A percentile compares a stretch with the other conserved stretches of the same genome.
These are phyloP conservation scores for Gobio occitaniae DNA, from an alignment of 2,797 vertebrate species.

Conservation along the genomic window DNA sequence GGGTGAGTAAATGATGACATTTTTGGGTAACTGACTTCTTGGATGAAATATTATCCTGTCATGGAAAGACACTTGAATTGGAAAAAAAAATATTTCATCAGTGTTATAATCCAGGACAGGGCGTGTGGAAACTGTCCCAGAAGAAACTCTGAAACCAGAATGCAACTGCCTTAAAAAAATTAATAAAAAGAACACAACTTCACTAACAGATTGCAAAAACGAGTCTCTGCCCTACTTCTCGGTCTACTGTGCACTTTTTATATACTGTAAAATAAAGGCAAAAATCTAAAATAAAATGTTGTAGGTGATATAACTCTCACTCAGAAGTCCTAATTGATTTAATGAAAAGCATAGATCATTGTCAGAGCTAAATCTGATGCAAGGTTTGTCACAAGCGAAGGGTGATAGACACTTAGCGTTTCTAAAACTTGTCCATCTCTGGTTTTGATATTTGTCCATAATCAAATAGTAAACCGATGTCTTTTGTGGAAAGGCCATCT, in stretches of 20 bases:
- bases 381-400: constrained; percentile 39
- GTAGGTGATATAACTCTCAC: background rate
- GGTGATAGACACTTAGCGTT: background rate
- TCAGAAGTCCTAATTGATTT: background rate
- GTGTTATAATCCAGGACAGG: background rate
- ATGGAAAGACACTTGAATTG: background rate
- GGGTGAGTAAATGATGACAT: constrained; percentile 19
- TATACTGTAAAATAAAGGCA: background rate
- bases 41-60: background rate
- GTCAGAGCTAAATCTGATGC: background rate
- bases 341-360: background rate
- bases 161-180: background rate
- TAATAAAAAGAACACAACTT: background rate
- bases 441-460: background rate
- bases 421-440: background rate
- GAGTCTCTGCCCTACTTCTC: background rate
- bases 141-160: background rate
- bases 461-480: background rate
- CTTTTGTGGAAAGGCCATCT: constrained; percentile 12
- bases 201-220: background rate
- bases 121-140: background rate
- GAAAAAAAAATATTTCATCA: background rate
- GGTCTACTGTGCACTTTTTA: background rate
- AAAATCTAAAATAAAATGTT: background rate
- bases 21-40: background rate